A percentile compares a stretch with the other conserved stretches of the same genome.
Evolutionary conservation across 2,113 vertebrate species (phyloP).

Genomic region (Madoqua kirkii): DNA sequence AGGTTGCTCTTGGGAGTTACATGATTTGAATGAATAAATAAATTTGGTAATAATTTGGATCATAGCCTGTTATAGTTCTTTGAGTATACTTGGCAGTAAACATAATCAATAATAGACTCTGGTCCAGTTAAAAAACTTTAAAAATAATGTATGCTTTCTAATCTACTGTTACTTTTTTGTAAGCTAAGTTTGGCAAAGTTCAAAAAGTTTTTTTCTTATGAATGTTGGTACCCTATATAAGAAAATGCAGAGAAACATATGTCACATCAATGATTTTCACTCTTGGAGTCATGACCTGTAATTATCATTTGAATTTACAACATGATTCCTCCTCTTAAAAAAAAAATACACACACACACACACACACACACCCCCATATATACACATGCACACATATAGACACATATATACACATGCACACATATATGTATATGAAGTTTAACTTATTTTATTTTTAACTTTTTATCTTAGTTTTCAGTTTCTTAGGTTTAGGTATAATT

Average conservation of each 20-base stretch:
- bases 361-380: not conserved
- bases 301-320: not conserved
- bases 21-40: conserved; percentile 35
- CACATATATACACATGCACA: not conserved
- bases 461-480: not conserved
- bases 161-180: not conserved
- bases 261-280: not conserved
- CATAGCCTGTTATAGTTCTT: conserved; percentile 6
- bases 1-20: conserved; percentile 6
- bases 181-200: not conserved
- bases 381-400: not conserved
- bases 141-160: not conserved
- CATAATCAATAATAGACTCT: conserved; percentile 22
- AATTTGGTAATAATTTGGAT: conserved; percentile 36
- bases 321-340: not conserved
- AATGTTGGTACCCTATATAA: not conserved
- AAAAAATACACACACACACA: not conserved
- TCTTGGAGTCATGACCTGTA: not conserved
- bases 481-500: not conserved
- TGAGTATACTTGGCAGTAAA: conserved; percentile 32
- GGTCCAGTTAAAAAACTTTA: not conserved
- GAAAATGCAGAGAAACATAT: not conserved
- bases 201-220: not conserved
- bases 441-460: not conserved
- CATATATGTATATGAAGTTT: not conserved